A percentile compares a stretch with the other conserved stretches of the same genome.
Conservation (phyloP, 2,888 invertebrate genomes). For the Platycnemis pennipes region DNA sequence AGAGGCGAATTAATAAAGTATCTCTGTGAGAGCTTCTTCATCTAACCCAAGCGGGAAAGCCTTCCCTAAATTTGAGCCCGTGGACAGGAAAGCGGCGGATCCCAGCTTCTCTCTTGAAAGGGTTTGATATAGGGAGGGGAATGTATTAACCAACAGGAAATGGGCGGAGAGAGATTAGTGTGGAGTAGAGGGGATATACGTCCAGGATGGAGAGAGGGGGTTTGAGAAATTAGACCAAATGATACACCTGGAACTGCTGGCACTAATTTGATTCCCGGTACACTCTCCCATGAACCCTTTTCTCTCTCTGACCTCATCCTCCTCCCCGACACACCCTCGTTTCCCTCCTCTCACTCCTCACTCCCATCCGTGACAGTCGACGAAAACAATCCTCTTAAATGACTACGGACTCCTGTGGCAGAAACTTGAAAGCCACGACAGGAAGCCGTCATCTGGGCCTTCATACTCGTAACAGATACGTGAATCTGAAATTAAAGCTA, state of each 20-base stretch:
- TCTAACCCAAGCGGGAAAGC: neutral
- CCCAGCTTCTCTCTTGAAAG: neutral
- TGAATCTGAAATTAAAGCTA: too few species aligned
- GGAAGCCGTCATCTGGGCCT: too few species aligned
- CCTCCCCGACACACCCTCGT: neutral
- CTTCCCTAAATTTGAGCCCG: neutral
- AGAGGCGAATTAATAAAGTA: neutral
- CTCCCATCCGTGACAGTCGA: neutral
- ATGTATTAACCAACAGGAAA: neutral
- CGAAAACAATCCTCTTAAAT: neutral
- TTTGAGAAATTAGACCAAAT: neutral
- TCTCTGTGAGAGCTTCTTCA: neutral
- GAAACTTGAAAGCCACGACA: neutral
- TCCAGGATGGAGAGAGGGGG: neutral
- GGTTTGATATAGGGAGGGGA: neutral
- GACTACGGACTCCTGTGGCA: neutral
- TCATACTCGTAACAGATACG: too few species aligned
- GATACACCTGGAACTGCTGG: slow-evolving; percentile 10
- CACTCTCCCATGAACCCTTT: neutral
- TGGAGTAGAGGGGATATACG: too few species aligned
- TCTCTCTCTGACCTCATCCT: neutral
- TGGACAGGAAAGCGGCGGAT: neutral
- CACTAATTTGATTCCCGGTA: neutral
- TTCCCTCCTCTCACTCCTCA: neutral
- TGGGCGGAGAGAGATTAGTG: neutral